A percentile compares a stretch with the other conserved stretches of the same genome.
phyloP scores from a whole-genome alignment of 2,797 vertebrate species.

The Emys orbicularis region DNA sequence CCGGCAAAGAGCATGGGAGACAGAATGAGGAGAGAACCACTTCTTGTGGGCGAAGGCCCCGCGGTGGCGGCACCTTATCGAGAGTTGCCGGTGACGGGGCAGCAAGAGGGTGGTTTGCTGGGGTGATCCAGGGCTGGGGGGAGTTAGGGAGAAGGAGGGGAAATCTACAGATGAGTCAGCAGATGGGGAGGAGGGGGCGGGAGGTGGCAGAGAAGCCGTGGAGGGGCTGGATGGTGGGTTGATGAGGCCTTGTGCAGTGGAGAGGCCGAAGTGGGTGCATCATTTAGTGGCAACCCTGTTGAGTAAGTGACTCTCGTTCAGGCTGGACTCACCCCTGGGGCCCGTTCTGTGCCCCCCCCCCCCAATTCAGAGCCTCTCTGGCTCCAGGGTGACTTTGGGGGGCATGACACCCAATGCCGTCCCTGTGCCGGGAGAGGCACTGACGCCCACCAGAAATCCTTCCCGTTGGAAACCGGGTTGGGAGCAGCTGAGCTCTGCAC shows the following conservation, averaged over 20 bases:
- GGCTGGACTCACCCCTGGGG: too few species aligned
- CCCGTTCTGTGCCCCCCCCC: too few species aligned
- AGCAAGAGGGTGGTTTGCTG: neutral
- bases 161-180: neutral
- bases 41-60: neutral
- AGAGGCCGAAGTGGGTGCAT: neutral
- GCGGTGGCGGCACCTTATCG: neutral
- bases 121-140: neutral
- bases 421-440: neutral
- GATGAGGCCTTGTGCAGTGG: too few species aligned
- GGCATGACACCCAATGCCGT: too few species aligned
- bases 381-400: too few species aligned
- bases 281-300: neutral
- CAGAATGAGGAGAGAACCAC: neutral
- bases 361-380: neutral
- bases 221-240: neutral
- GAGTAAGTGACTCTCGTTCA: neutral
- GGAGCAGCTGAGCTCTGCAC: neutral
- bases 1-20: neutral
- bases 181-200: neutral
- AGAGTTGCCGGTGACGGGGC: neutral
- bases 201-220: neutral
- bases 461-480: neutral
- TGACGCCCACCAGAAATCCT: neutral
- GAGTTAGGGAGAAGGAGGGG: too few species aligned